phyloP scores from a whole-genome alignment of 1,140 invertebrate species.

The Conopomorpha cramerella region DNA sequence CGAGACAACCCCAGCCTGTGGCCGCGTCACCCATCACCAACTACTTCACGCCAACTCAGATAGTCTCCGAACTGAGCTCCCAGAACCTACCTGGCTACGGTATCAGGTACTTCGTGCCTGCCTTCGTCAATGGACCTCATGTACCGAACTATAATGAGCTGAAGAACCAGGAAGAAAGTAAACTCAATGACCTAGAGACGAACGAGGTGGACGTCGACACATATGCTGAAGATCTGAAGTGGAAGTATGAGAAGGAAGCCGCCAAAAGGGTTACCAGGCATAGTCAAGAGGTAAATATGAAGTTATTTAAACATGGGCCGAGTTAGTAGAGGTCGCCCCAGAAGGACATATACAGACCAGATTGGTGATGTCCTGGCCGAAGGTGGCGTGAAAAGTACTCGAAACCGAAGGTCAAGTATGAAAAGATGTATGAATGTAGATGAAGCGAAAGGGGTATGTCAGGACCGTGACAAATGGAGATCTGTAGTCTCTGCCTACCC shows the following conservation, averaged over 20 bases:
- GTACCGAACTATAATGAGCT: slow-evolving; percentile 14
- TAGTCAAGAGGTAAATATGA: slow-evolving; percentile 27
- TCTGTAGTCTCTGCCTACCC: no score
- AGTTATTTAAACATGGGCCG: no score
- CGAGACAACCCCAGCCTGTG: slow-evolving; percentile 16
- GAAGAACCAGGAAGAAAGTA: slow-evolving; percentile 31
- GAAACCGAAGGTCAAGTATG: no score
- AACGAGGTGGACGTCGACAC: slow-evolving; percentile 20
- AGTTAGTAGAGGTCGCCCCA: no score
- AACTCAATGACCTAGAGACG: slow-evolving; percentile 29
- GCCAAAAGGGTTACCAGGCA: slow-evolving; percentile 24
- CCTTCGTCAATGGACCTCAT: slow-evolving; percentile 14
- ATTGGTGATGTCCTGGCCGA: no score
- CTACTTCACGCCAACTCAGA: slow-evolving; percentile 27
- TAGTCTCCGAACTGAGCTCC: slow-evolving; percentile 20
- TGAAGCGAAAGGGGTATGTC: no score
- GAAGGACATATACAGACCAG: no score
- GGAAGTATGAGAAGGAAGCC: slow-evolving; percentile 40
- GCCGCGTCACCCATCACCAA: slow-evolving; percentile 14
- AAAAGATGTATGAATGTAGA: no score
- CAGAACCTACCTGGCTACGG: slow-evolving; percentile 39
- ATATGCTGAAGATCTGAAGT: slow-evolving; percentile 27
- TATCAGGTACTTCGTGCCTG: slow-evolving; percentile 36
- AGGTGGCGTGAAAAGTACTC: no score
- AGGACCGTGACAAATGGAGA: no score